Percentiles rank a stretch among this genome's conserved stretches.
These are phyloP conservation scores for Uropetala carovei DNA, from an alignment of 2,888 invertebrate genomes.

Conservation along the genomic window DNA sequence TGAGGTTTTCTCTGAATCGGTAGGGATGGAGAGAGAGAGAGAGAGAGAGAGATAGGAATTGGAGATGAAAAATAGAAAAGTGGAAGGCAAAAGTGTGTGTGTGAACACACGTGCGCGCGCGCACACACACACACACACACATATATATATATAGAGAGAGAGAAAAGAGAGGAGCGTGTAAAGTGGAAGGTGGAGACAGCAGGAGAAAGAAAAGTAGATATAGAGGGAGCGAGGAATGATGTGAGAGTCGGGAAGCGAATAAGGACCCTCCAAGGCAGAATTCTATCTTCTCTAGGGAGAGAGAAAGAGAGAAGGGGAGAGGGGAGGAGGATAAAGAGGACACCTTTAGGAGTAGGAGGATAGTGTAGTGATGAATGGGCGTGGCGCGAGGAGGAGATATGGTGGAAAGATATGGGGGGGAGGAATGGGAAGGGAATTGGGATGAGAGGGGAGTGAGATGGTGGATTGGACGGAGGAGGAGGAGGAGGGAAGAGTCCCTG, in stretches of 20 bases:
- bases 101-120: too few relatives aligned
- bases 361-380: neutral
- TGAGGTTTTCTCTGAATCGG: constrained; percentile 24
- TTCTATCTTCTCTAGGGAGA: neutral
- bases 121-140: too few relatives aligned
- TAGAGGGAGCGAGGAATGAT: neutral
- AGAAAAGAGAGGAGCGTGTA: neutral
- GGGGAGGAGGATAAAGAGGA: neutral
- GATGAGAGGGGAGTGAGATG: too few relatives aligned
- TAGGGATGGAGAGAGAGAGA: neutral
- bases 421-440: neutral
- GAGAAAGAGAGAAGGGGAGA: neutral
- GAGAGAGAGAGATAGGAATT: neutral
- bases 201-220: neutral
- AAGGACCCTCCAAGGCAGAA: neutral
- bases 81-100: neutral
- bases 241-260: neutral
- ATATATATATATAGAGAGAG: too few relatives aligned
- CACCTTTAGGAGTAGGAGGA: neutral
- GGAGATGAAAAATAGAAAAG: neutral
- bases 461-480: too few relatives aligned
- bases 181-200: neutral
- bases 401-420: neutral
- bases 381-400: constrained; percentile 1
- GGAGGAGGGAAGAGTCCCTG: too few relatives aligned